Percentiles rank a stretch among this genome's conserved stretches.
phyloP scores from a whole-genome alignment of 2,888 invertebrate species.

The Alsophila aescularia region DNA sequence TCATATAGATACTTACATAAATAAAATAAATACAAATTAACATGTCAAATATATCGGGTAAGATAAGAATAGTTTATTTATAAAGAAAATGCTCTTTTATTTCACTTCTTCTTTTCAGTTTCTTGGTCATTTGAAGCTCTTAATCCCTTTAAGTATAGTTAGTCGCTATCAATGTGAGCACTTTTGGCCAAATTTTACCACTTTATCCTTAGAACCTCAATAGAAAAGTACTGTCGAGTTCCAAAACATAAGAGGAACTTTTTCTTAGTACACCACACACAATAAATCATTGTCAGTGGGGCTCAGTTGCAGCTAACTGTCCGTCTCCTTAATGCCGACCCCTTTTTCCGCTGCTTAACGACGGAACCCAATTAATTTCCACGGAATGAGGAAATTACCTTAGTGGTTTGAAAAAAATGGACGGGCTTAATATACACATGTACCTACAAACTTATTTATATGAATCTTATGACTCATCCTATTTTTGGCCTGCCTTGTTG shows the following conservation, averaged over 20 bases:
- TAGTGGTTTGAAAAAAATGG: conserved; percentile 6
- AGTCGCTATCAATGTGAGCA: no score
- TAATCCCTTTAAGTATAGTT: no score
- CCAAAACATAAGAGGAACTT: conserved; percentile 6
- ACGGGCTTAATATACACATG: neutral
- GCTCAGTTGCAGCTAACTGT: conserved; percentile 55
- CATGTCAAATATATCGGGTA: no score
- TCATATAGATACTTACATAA: no score
- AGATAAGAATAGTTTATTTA: no score
- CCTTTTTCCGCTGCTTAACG: conserved; percentile 45
- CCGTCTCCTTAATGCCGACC: conserved; percentile 53
- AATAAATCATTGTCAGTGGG: conserved; percentile 58
- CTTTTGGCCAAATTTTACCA: no score
- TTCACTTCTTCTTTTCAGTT: no score
- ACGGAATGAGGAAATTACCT: conserved; percentile 22
- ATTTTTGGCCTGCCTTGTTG: no score
- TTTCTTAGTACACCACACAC: conserved; percentile 17
- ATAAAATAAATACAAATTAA: no score
- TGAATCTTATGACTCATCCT: no score
- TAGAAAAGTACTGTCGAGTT: conserved; percentile 1
- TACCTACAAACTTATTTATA: neutral
- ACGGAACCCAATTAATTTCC: conserved; percentile 41
- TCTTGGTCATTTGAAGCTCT: no score
- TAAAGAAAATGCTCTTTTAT: no score
- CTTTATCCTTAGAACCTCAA: neutral